Base-by-base conservation (phyloP, 2,888 invertebrate species). In the Macroteleia sp. region DNA sequence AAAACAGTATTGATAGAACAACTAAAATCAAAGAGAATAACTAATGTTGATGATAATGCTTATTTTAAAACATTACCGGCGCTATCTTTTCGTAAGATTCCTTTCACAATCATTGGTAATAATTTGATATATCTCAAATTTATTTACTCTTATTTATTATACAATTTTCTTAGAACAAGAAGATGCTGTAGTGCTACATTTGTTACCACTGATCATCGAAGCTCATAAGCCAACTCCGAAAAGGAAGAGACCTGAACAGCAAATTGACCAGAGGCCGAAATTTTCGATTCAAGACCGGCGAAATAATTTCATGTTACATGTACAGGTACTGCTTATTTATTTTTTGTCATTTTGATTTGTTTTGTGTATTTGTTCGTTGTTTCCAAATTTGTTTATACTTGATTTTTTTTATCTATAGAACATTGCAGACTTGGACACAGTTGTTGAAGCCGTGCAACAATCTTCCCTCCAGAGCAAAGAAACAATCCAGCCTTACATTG, bases 111-210 rank as follows among this genome's bases (percentile, higher is more conserved):
- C 20, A 20, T 32, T n/a, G 3, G 5, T 14, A 19, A n/a, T 52
- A 30, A 52, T 52, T 30, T 44, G 9, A 44, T 44, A 39, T 39
- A 39, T 39, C 14, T 39, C 16, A 9, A 42, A 42, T 42, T 3
- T 42, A 42, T 30, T 28, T 8, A 14, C 10, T 16, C 10, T 14
- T 48, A n/a, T 16, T 9, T 10, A 48, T 28, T 14, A 20, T 48
- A 16, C 12, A n/a, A 30, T 48, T 14, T 48, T 56, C n/a, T 41
- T 36, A 56, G 56, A 56, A 42, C 56, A 56, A 30, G 28, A 56
- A 56, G 41, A 56, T 42, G 56, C 56, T 6, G 56, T 56, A 14
- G 30, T 56, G 3, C 30, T 56, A 8, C 22, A 59, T 59, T 32
- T 59, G 20, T 20, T 59, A 17, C 56, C 56, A 10, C 10, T 32